Base-by-base conservation (phyloP, 1,140 invertebrate genomes). In the Pachyrhynchus sulphureomaculatus region DNA sequence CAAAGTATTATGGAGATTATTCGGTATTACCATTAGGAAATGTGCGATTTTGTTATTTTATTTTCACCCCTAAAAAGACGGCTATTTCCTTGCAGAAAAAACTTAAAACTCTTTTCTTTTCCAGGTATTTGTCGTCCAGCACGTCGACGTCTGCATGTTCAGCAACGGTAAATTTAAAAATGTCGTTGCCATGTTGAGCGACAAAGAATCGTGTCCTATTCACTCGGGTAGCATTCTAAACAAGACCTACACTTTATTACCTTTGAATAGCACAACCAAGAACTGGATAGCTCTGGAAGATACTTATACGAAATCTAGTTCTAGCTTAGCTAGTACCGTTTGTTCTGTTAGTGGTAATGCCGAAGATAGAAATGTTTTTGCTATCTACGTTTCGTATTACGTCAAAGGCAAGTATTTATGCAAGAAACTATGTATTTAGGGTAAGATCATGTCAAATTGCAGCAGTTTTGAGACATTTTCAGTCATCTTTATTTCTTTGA, bases 91-190 rank as follows among this genome's bases (percentile, higher is more conserved):
- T n/a, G n/a, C n/a, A n/a, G n/a, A n/a, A n/a, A n/a, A n/a, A n/a
- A n/a, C n/a, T n/a, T n/a, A n/a, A 4, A 39, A 39, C 4, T 21
- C 5, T 5, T 17, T 15, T 36, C 37, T 37, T 5, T 64, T 60
- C 0, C 76, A 93, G 92, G 84, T 90, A 12, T 83, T 91, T 63
- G 88, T 97, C 36, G 88, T 96, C 3, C 96, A 99, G 79, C 92
- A 96, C 78, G 96, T 98, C 3, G 96, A 99, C 74, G 97, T 99
- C 0, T 98, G 96, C 78, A 95, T 99, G 86, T 99, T 99, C 79
- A 96, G 94, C 52, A 98, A 96, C 68, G 96, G 96, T 0, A 97
- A 97, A 78, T 99, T 99, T 79, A 99, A 99, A 79, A 99, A 98
- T 76, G 88, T 95, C 1, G 96, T 99, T 0, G 96, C 96, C 0